Percentiles rank a stretch among this genome's conserved stretches.
Conservation (phyloP, 1,140 invertebrate species). For the Stenopsyche tienmushanensis region DNA sequence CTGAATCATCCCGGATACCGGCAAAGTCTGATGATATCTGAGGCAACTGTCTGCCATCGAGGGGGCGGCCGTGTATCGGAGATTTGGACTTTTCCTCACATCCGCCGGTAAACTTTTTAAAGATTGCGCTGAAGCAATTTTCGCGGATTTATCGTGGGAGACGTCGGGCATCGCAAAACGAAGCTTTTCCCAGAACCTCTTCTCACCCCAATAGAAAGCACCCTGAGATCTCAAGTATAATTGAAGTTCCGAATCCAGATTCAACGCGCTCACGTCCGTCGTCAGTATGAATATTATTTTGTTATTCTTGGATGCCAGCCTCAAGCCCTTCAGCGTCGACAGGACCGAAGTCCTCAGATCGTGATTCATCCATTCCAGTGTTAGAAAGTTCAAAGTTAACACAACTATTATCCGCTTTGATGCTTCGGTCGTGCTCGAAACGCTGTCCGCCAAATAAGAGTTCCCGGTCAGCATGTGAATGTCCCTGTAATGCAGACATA, state of each 20-base stretch:
- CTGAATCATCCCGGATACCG: conserved; percentile 13
- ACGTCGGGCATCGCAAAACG: conserved; percentile 74
- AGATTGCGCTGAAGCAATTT: conserved; percentile 13
- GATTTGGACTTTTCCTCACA: conserved; percentile 26
- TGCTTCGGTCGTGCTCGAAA: conserved; percentile 54
- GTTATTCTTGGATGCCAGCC: conserved; percentile 29
- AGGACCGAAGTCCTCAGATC: conserved; percentile 35
- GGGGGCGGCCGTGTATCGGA: conserved; percentile 24
- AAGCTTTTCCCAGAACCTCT: conserved; percentile 79
- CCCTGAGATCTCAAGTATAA: conserved; percentile 69
- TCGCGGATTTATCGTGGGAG: conserved; percentile 8
- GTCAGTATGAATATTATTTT: conserved; percentile 60
- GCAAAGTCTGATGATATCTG: conserved; percentile 27
- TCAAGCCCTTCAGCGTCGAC: conserved; percentile 32
- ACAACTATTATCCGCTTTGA: conserved; percentile 53
- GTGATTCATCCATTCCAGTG: conserved; percentile 38
- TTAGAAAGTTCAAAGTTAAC: conserved; percentile 54
- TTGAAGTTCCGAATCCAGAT: conserved; percentile 78
- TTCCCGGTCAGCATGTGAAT: conserved; percentile 48
- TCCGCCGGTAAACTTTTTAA: conserved; percentile 29
- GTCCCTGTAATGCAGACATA: conserved; percentile 67
- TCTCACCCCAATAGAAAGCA: conserved; percentile 73
- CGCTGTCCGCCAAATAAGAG: conserved; percentile 46
- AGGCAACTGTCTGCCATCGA: conserved; percentile 6
- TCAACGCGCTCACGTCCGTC: conserved; percentile 74